Evolutionary conservation across 2,113 vertebrate genomes (phyloP), one percentile per base, ranked within the genome.

Genomic region (Sorex araneus): DNA sequence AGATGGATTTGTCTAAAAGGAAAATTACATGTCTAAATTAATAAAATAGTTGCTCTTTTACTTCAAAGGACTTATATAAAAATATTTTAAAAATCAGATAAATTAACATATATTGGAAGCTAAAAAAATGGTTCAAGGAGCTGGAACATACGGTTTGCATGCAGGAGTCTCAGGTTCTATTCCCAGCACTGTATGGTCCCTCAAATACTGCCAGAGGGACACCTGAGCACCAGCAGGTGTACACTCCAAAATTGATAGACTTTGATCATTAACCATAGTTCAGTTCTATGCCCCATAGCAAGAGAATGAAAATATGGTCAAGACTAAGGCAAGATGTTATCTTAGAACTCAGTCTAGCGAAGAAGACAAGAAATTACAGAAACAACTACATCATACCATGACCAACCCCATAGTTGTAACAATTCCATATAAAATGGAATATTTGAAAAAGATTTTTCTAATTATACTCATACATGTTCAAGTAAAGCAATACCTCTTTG

Each of bases 261-360:
- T 93, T 91, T 77, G 19, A 66, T 88, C 45, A 84, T 4, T 32
- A 75, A 28, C 23, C 32, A 18, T 85, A 71, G 15, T 64, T 93
- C 1, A 1, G 73, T 34, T 74, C 5, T 13, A 90, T 12, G 7
- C 30, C 12, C n/a, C 40, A 4, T 30, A 45, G 25, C 13, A 79
- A 23, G 7, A 1, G 6, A 60, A 32, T 64, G 27, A 90, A 9
- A 84, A 30, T 40, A 43, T 0, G 10, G 3, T 54, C 8, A 36
- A 13, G 3, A 40, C 30, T 71, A 82, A 6, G 10, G 57, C 25
- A 15, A 15, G 9, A 13, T 19, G 21, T 79, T 87, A 21, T 5
- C 30, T 2, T 32, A 11, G 9, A 74, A 4, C 5, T 71, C 27
- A 60, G 32, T 69, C 7, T 89, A 54, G 36, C 30, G 81, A 12